A percentile compares a stretch with the other conserved stretches of the same genome.
These are phyloP conservation scores for Brotula barbata DNA, from an alignment of 2,797 vertebrate genomes.

Conservation along the genomic window DNA sequence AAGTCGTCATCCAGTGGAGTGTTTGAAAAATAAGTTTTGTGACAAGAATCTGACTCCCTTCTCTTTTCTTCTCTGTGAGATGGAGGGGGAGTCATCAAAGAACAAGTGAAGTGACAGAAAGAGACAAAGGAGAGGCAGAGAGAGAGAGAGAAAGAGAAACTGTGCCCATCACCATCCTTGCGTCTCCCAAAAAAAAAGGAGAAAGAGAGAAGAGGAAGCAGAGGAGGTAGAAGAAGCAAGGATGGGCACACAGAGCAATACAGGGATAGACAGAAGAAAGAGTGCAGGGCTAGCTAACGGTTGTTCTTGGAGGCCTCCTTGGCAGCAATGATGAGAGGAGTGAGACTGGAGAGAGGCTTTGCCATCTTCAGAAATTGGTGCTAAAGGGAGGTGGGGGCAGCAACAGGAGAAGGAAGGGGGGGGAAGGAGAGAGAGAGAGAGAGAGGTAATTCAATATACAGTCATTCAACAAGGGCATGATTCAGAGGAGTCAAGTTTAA, in stretches of 20 bases:
- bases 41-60: slow-evolving; percentile 9
- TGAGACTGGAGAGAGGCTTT: slow-evolving; percentile 94
- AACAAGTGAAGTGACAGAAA: too few species aligned
- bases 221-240: background rate
- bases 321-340: slow-evolving; percentile 91
- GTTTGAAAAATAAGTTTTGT: background rate
- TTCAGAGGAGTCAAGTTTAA: too few species aligned
- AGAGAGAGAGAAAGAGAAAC: background rate
- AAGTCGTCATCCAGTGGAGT: slow-evolving; percentile 28
- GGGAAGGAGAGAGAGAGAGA: background rate
- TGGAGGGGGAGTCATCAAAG: background rate
- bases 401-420: slow-evolving; percentile 2
- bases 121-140: slow-evolving; percentile 13
- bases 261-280: background rate
- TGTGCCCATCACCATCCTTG: slow-evolving; percentile 10
- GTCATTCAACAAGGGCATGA: too few species aligned
- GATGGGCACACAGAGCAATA: background rate
- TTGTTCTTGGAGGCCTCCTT: slow-evolving; percentile 95
- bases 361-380: slow-evolving; percentile 97
- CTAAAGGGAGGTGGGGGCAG: slow-evolving; percentile 65
- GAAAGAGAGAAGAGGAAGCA: background rate
- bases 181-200: background rate
- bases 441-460: too few species aligned
- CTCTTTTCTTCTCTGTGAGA: slow-evolving; percentile 12
- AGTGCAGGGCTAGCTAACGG: slow-evolving; percentile 74